Percentiles rank a stretch among this genome's conserved stretches.
Evolutionary conservation across 2,113 vertebrate species (phyloP).

Genomic region (Oceanites oceanicus): DNA sequence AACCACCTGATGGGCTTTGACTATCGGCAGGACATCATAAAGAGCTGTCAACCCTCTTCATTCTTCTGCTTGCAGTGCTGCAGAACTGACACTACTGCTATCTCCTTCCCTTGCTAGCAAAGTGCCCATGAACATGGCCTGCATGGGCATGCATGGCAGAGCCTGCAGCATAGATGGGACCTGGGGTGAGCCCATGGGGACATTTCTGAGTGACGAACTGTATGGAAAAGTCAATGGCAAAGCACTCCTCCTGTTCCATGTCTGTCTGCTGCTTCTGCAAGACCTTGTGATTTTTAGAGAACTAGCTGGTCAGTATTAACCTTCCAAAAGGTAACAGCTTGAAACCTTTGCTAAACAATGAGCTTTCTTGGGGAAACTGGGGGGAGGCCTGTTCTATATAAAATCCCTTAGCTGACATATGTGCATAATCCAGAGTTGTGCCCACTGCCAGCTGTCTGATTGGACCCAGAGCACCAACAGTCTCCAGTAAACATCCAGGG

Average conservation of each 20-base stretch:
- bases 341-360: constrained; percentile 65
- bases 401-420: constrained; percentile 56
- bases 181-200: background rate
- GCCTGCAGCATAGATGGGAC: background rate
- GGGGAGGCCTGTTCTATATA: constrained; percentile 27
- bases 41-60: background rate
- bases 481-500: constrained; percentile 48
- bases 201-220: background rate
- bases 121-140: background rate
- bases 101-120: background rate
- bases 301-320: constrained; percentile 52
- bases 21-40: background rate
- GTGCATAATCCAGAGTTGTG: constrained; percentile 31
- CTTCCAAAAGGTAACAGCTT: constrained; percentile 51
- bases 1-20: background rate
- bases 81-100: background rate
- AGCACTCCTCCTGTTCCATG: background rate
- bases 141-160: background rate
- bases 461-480: constrained; percentile 49
- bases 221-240: background rate
- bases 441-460: constrained; percentile 52
- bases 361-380: background rate
- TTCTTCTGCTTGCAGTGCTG: background rate
- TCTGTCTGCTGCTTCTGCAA: background rate
- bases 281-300: constrained; percentile 2